Evolutionary conservation across 2,888 invertebrate genomes (phyloP), one percentile per base, ranked within the genome.

Genomic region (Oxystoma pomonae): DNA sequence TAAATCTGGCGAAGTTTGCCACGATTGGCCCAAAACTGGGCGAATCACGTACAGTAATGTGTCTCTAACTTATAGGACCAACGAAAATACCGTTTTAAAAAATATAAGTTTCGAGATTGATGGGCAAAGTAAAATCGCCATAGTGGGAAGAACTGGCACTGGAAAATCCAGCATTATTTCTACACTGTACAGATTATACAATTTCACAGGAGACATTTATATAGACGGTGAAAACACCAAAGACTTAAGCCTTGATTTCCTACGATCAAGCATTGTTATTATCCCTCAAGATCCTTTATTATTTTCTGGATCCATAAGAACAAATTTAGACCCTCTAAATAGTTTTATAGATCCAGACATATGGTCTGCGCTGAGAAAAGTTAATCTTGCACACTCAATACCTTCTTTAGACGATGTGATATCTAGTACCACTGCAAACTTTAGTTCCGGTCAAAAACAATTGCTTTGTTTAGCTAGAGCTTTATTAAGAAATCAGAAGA

Each of bases 271-370:
- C 75, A 85, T 94, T 65, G 90, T 92, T 7, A 93, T 94, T 73
- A 93, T 94, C 49, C 93, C 93, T 0, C 93, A 94, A 78, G 92
- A 93, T 75, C 93, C 93, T 0, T 90, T 92, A 63, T 80, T 94
- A 60, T 93, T 96, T 81, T 90, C 91, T 0, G 95, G 94, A 50
- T 89, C 92, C 1, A 84, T 96, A 82, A 83, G 96, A 1, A 89
- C 89, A 74, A 96, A 96, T 81, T 83, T 96, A 62, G 96, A 96
- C 81, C 96, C 96, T 1, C 94, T 94, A 76, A 87, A 90, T 66
- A 87, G 89, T 72, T 90, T 90, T 73, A 82, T 86, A 0, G 96
- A 96, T 72, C 84, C 85, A 5, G 84, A 89, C 64, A 80, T 96
- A 1, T 96, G 96, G 96, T 83, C 86, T 65, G 93, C 92, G 0